A percentile compares a stretch with the other conserved stretches of the same genome.
Evolutionary conservation across 2,888 invertebrate species (phyloP).

Genomic region (Oligia fasciuncula): DNA sequence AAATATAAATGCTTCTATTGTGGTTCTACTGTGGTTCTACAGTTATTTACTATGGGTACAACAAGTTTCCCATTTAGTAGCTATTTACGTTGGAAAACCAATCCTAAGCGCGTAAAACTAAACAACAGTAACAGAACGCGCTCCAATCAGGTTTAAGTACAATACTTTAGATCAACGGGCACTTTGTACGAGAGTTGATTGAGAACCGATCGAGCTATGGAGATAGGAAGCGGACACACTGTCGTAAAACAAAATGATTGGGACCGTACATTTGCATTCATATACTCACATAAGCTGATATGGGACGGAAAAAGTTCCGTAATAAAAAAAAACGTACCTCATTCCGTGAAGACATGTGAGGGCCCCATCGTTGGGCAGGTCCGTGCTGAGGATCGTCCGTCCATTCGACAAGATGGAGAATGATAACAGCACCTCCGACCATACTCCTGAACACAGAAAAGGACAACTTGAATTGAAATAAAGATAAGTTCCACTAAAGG

Average conservation of each 20-base stretch:
- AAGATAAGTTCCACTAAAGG: constrained; percentile 49
- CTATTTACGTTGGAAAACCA: constrained; percentile 21
- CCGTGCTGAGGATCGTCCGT: constrained; percentile 93
- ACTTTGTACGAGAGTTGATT: constrained; percentile 39
- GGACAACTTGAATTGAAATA: constrained; percentile 49
- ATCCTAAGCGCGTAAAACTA: constrained; percentile 29
- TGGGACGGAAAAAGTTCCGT: constrained; percentile 36
- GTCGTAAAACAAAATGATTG: constrained; percentile 52
- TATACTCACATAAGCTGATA: constrained; percentile 34
- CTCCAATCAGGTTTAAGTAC: constrained; percentile 35
- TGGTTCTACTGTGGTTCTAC: not conserved
- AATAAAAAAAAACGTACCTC: constrained; percentile 81
- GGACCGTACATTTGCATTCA: constrained; percentile 32
- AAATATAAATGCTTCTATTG: not conserved
- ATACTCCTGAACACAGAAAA: constrained; percentile 83
- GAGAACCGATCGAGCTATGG: constrained; percentile 41
- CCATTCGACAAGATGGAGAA: constrained; percentile 94
- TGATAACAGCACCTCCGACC: constrained; percentile 91
- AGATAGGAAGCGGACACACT: constrained; percentile 21
- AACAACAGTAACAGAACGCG: constrained; percentile 15
- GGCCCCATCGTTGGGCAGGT: constrained; percentile 91
- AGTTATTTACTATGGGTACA: constrained; percentile 9
- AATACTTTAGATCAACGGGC: constrained; percentile 33
- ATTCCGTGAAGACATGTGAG: constrained; percentile 94
- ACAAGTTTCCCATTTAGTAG: constrained; percentile 8